phyloP scores from a whole-genome alignment of 2,113 vertebrate genomes.

The Melanerpes aurifrons region DNA sequence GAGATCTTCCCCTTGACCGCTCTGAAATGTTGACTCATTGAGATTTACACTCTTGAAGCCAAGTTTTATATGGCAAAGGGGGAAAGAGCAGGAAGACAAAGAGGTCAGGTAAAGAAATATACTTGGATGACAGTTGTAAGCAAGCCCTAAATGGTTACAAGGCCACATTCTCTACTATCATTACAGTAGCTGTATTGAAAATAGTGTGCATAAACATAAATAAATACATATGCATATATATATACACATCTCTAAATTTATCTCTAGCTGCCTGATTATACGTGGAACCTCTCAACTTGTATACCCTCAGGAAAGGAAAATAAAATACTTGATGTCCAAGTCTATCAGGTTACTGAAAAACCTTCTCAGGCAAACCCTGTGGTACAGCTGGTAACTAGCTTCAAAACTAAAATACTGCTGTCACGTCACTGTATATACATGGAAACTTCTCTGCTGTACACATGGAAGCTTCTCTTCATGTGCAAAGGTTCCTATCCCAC shows the following conservation, averaged over 20 bases:
- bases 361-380: neutral
- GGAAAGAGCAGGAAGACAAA: neutral
- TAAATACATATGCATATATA: neutral
- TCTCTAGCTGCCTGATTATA: neutral
- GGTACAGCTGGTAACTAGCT: neutral
- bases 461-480: neutral
- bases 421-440: neutral
- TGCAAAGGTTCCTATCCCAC: neutral
- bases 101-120: slow-evolving; percentile 2
- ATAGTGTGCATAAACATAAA: neutral
- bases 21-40: neutral
- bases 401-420: neutral
- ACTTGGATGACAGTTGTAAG: neutral
- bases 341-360: neutral
- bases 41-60: neutral
- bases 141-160: neutral
- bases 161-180: neutral
- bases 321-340: neutral
- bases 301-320: neutral
- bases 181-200: neutral
- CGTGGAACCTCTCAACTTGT: neutral
- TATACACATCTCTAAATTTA: neutral
- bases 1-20: no score
- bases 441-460: neutral
- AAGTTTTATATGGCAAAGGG: neutral